Base-by-base conservation (phyloP, 1,140 invertebrate genomes). In the Holotrichia oblita region DNA sequence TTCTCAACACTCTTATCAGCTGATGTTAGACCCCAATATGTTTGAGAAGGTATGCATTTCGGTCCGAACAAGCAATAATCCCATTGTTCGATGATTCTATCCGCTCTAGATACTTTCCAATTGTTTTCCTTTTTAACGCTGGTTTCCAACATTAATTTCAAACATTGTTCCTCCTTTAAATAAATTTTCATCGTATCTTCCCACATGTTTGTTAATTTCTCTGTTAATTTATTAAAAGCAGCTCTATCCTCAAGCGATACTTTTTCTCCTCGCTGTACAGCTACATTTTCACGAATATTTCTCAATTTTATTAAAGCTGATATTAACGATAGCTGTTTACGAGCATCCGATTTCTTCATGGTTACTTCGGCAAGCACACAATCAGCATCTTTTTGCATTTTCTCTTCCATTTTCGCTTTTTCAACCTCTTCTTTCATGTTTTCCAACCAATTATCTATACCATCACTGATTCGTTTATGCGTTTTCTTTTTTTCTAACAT, bases 321-420 rank as follows among this genome's bases (percentile, higher is more conserved):
- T 17, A 95, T 83, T 24, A 94, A 85, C 0, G 87, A 85, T 1
- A 93, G 83, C 81, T 90, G 91, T 82, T 92, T 92, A 76, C 89
- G 91, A 0, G 91, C 91, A 83, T 95, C 93, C 42, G 85, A 89
- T 83, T 93, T 91, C 84, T 94, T 94, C 69, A 89, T 89, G 27
- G 89, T 86, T 0, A 94, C 92, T 82, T 94, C 93, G 59, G 89
- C 89, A 0, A 95, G 84, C 12, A 94, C 88, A 79, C 89, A 87
- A 84, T 95, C 94, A 0, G 93, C 92, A 84, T 94, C 89, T 81
- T 89, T 88, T 81, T 93, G 91, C 69, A 92, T 87, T 82, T 90
- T 88, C 84, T 92, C 90, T 83, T 92, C 91, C 87, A 89, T 87
- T 86, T 93, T 92, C 69, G 88, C 88, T 80, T 87, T 89, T 76